phyloP scores from a whole-genome alignment of 2,797 vertebrate species.

The Ciconia nigra region DNA sequence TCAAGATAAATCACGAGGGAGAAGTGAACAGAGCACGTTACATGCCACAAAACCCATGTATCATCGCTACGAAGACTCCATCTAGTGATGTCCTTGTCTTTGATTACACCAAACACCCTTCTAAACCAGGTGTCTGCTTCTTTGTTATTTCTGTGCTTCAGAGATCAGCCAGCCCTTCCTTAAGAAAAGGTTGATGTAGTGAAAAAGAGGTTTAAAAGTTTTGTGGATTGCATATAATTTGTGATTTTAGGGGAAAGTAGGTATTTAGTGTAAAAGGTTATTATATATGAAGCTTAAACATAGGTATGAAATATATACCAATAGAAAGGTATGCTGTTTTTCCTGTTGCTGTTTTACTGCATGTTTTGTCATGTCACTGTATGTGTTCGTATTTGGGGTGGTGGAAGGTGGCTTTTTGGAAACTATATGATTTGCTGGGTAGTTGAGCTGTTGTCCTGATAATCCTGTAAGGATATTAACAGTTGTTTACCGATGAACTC shows the following conservation, averaged over 20 bases:
- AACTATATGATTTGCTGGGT: background rate
- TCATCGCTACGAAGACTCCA: conserved; percentile 97
- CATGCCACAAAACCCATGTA: conserved; percentile 98
- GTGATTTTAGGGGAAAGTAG: background rate
- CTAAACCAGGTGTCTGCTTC: conserved; percentile 87
- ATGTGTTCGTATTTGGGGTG: background rate
- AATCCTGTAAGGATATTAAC: background rate
- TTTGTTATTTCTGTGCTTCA: background rate
- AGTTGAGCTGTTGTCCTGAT: background rate
- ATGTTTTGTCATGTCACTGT: background rate
- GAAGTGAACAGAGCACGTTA: conserved; percentile 97
- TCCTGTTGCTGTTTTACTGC: background rate
- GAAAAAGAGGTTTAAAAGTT: background rate
- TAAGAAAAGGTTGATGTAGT: background rate
- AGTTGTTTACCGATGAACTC: background rate
- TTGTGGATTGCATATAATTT: rapidly evolving
- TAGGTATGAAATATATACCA: rapidly evolving
- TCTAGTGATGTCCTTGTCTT: conserved; percentile 97
- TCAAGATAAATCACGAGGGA: conserved; percentile 98
- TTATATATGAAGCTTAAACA: background rate
- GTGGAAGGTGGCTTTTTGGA: background rate
- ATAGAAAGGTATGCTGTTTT: background rate
- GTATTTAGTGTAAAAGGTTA: background rate
- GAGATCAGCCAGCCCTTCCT: background rate
- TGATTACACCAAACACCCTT: conserved; percentile 97